These are phyloP conservation scores for Drosophila nr. fundita DNA, from an alignment of 2,888 invertebrate species.

Conservation along the genomic window DNA sequence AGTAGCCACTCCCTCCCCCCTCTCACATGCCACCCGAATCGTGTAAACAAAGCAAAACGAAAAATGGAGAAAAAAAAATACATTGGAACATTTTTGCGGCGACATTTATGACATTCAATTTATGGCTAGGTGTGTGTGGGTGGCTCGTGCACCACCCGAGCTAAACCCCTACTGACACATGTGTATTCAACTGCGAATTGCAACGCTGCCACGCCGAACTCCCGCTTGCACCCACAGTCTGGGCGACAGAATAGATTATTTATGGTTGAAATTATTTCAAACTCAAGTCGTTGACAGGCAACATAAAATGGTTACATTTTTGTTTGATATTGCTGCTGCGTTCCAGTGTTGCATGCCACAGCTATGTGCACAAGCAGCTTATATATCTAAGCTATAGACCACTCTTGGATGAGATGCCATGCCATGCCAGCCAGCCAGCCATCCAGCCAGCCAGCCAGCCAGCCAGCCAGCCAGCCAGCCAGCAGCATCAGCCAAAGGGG, in stretches of 20 bases:
- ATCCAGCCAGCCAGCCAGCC: background rate
- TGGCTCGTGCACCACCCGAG: slow-evolving; percentile 18
- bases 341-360: slow-evolving; percentile 18
- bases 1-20: background rate
- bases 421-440: background rate
- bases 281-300: slow-evolving; percentile 19
- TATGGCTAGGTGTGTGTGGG: slow-evolving; percentile 5
- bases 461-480: background rate
- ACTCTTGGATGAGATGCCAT: slow-evolving; percentile 6
- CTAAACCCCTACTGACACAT: background rate
- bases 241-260: slow-evolving; percentile 40
- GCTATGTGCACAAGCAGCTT: slow-evolving; percentile 15
- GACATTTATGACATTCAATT: slow-evolving; percentile 37
- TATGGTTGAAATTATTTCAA: slow-evolving; percentile 34
- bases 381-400: background rate
- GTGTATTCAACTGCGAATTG: slow-evolving; percentile 3
- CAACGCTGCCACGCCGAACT: slow-evolving; percentile 14
- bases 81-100: slow-evolving; percentile 41
- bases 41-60: slow-evolving; percentile 47
- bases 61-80: slow-evolving; percentile 1
- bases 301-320: slow-evolving; percentile 6
- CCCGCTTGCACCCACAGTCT: background rate
- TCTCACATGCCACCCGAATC: slow-evolving; percentile 2
- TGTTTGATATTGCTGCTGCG: slow-evolving; percentile 13
- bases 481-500: background rate